These are phyloP conservation scores for Drosophila quadrilineata DNA, from an alignment of 1,140 invertebrate genomes.

Conservation along the genomic window DNA sequence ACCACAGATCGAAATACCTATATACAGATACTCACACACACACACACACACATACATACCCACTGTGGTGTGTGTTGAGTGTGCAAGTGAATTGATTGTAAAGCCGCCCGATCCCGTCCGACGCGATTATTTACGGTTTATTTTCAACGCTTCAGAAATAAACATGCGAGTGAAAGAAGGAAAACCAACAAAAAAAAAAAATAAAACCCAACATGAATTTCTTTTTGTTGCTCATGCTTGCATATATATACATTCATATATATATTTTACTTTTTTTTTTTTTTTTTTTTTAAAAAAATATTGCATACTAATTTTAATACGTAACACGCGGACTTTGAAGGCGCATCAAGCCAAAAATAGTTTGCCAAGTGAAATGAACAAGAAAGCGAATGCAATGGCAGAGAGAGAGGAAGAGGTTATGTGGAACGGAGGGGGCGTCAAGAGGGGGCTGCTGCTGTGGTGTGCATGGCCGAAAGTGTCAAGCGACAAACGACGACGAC, in stretches of 20 bases:
- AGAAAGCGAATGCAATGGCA: constrained; percentile 19
- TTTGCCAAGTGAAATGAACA: constrained; percentile 40
- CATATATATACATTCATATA: too few relatives aligned
- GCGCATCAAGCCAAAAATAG: constrained; percentile 57
- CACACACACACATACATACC: constrained; percentile 11
- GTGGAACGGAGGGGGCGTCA: not conserved
- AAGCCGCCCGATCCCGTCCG: constrained; percentile 53
- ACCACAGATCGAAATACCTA: constrained; percentile 56
- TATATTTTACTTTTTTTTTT: constrained; percentile 6
- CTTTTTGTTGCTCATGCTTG: constrained; percentile 6
- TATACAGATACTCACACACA: constrained; percentile 6
- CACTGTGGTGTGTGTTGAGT: constrained; percentile 34
- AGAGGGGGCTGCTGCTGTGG: constrained; percentile 16
- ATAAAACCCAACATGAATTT: constrained; percentile 58
- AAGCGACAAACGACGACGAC: too few relatives aligned
- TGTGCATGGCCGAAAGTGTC: constrained; percentile 59
- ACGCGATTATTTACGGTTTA: constrained; percentile 78
- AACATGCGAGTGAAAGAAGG: constrained; percentile 43
- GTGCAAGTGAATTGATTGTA: constrained; percentile 78
- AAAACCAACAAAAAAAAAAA: constrained; percentile 2
- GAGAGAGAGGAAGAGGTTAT: not conserved
- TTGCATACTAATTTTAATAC: constrained; percentile 80
- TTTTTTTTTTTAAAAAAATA: constrained; percentile 59
- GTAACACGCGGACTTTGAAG: constrained; percentile 73
- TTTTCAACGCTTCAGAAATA: constrained; percentile 78